These are phyloP conservation scores for Carcina quercana DNA, from an alignment of 2,888 invertebrate genomes.

Conservation along the genomic window DNA sequence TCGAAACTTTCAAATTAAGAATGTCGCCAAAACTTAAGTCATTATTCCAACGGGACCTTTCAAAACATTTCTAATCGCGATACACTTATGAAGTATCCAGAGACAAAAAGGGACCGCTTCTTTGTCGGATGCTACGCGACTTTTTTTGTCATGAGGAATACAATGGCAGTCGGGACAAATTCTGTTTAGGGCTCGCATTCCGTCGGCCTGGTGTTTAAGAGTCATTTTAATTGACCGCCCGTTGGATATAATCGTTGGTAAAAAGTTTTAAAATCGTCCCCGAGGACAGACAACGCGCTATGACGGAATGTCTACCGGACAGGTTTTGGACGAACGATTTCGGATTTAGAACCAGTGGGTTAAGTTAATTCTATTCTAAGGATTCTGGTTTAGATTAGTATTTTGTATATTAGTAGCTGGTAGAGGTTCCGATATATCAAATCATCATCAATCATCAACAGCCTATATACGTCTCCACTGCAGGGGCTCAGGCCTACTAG, in stretches of 20 bases:
- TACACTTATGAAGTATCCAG: conserved; percentile 57
- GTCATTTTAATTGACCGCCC: conserved; percentile 66
- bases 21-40: conserved; percentile 41
- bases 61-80: conserved; percentile 53
- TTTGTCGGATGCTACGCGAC: conserved; percentile 48
- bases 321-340: conserved; percentile 33
- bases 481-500: no score
- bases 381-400: no score
- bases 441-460: no score
- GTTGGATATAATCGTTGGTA: conserved; percentile 40
- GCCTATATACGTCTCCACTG: no score
- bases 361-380: conserved; percentile 13
- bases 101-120: conserved; percentile 52
- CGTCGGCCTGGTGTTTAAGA: conserved; percentile 55
- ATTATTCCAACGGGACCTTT: conserved; percentile 42
- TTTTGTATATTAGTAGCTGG: no score
- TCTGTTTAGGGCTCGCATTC: conserved; percentile 52
- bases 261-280: conserved; percentile 29
- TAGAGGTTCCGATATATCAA: no score
- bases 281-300: conserved; percentile 41
- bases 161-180: conserved; percentile 61
- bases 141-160: conserved; percentile 48
- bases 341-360: conserved; percentile 18
- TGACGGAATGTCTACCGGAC: conserved; percentile 53
- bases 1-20: conserved; percentile 19